phyloP scores from a whole-genome alignment of 2,888 invertebrate genomes.

The Lithophane socia region DNA sequence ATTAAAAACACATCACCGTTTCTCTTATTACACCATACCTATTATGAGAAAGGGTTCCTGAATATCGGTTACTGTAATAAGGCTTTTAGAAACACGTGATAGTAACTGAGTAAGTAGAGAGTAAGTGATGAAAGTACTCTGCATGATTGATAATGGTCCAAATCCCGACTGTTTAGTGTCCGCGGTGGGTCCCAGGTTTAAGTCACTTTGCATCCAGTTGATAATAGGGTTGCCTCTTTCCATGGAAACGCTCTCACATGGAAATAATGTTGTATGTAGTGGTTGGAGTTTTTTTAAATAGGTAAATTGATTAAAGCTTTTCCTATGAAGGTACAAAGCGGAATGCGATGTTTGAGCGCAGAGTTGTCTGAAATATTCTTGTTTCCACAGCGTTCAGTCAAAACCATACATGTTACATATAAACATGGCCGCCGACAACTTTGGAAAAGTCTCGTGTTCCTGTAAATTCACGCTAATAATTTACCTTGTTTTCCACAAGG shows the following conservation, averaged over 20 bases:
- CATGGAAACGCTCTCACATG: background rate
- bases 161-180: background rate
- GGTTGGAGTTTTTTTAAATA: background rate
- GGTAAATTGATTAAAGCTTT: background rate
- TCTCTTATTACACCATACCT: too few relatives aligned
- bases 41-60: too few relatives aligned
- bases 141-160: background rate
- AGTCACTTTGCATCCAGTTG: background rate
- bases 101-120: background rate
- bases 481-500: background rate
- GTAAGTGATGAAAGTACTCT: background rate
- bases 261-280: background rate
- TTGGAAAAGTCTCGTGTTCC: background rate
- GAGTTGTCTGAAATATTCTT: background rate
- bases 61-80: too few relatives aligned
- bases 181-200: background rate
- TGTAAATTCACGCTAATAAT: background rate
- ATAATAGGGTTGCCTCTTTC: background rate
- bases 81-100: slow-evolving; percentile 22
- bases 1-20: too few relatives aligned
- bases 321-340: background rate
- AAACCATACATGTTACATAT: background rate
- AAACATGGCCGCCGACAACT: background rate
- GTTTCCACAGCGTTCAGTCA: background rate
- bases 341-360: too few relatives aligned